Evolutionary conservation across 37 sponge, comb jelly and placozoan genomes (phyloP).

Genomic region (Bolinopsis microptera): DNA sequence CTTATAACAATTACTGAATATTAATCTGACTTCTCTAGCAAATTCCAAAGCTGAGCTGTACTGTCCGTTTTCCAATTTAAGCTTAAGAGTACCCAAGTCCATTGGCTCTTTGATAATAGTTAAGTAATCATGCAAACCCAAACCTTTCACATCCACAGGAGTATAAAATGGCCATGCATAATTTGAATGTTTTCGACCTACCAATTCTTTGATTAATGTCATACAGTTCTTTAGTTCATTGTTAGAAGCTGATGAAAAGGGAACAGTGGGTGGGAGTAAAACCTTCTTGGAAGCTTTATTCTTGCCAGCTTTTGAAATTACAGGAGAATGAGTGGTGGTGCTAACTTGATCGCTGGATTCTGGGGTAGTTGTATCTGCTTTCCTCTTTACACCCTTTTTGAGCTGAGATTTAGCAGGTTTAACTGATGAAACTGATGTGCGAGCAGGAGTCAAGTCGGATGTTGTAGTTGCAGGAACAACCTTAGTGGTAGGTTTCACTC

Average conservation of each 20-base stretch:
- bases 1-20: constrained; percentile 98
- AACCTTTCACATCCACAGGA: constrained; percentile 84
- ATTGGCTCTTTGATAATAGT: constrained; percentile 94
- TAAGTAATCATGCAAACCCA: constrained; percentile 89
- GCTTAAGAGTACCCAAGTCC: constrained; percentile 84
- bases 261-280: not conserved
- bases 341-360: constrained; percentile 64
- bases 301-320: constrained; percentile 33
- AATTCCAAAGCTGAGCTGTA: constrained; percentile 76
- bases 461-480: constrained; percentile 36
- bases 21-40: constrained; percentile 88
- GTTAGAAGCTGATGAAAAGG: not conserved
- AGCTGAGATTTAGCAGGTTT: not conserved
- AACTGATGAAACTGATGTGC: not conserved
- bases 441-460: not conserved
- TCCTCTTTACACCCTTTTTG: constrained; percentile 81
- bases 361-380: constrained; percentile 91
- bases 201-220: constrained; percentile 12
- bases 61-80: constrained; percentile 82
- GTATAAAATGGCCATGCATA: constrained; percentile 96
- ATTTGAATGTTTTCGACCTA: constrained; percentile 66
- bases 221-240: constrained; percentile 20
- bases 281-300: constrained; percentile 37
- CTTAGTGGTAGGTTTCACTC: constrained; percentile 24
- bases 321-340: constrained; percentile 55